Base-by-base conservation (phyloP, 2,888 invertebrate species). In the Tenthredo scrophulariae region DNA sequence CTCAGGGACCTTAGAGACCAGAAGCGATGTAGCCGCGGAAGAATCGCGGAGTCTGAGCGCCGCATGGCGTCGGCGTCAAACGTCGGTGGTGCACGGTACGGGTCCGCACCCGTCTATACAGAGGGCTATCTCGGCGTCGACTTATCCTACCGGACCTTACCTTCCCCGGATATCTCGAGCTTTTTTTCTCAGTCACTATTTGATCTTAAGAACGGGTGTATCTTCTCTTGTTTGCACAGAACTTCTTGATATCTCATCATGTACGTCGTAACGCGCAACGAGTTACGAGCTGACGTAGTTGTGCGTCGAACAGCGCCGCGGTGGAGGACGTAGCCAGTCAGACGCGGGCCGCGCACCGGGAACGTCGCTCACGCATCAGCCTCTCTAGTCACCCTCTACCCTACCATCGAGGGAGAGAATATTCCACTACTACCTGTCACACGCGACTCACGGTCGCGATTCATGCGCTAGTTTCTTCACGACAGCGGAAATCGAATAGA, bases 281-380 rank as follows among this genome's bases (percentile, higher is more conserved):
- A 67, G 46, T 67, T 43, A 37, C 37, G 6, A 10, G 26, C 43
- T 37, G 62, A 37, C 89, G 88, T 87, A 87, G 87, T 86, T 85
- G 86, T 85, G 87, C 88, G 86, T 87, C 87, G 86, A 86, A 84
- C 86, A 88, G 88, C 89, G 90, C 89, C 89, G 88, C 89, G 88
- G 88, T 86, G 86, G 88, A 89, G 87, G 88, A 88, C 89, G 90
- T 89, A 89, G 92, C 62, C 26, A 85, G 85, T 85, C 58, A 72
- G 85, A 74, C 84, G 85, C 83, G 54, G 90, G 90, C 91, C 91
- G 92, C 90, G 92, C 90, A 89, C 89, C 90, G 89, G 89, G 88
- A 88, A 89, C 89, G 89, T 90, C 90, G 87, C 87, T 85, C 83
- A 65, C 85, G 65, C 74, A 84, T 65, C 84, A 86, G 85, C 85